A percentile compares a stretch with the other conserved stretches of the same genome.
Conservation (phyloP, 1,140 invertebrate species). For the Papilio aristodemus region DNA sequence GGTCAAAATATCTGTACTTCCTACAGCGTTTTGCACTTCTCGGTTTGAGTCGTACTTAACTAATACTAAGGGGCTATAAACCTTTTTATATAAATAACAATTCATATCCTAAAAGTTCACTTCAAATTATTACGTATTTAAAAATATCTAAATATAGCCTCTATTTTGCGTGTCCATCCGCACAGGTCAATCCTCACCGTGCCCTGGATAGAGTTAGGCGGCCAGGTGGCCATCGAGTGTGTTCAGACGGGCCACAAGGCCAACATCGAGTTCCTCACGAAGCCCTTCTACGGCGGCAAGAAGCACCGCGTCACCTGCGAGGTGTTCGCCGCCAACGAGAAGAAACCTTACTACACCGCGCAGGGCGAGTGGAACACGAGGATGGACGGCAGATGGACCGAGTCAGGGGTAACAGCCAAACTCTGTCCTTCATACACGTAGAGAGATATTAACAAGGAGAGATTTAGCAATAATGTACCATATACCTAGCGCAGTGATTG, state of each 20-base stretch:
- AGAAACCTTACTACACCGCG: slow-evolving; percentile 93
- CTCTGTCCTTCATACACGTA: neutral
- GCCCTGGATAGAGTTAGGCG: slow-evolving; percentile 98
- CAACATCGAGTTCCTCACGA: slow-evolving; percentile 95
- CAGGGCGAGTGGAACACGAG: slow-evolving; percentile 98
- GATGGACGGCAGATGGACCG: slow-evolving; percentile 93
- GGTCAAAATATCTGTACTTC: too few relatives aligned
- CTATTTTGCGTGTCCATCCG: slow-evolving; percentile 7
- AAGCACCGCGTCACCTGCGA: slow-evolving; percentile 94
- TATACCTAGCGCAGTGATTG: too few relatives aligned
- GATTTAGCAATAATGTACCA: too few relatives aligned
- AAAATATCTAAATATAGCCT: too few relatives aligned
- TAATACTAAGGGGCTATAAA: too few relatives aligned
- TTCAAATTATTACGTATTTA: too few relatives aligned
- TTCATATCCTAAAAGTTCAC: too few relatives aligned
- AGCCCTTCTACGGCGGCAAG: slow-evolving; percentile 98
- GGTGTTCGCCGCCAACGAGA: slow-evolving; percentile 88
- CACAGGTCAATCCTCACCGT: slow-evolving; percentile 96
- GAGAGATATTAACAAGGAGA: too few relatives aligned
- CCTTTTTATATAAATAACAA: too few relatives aligned
- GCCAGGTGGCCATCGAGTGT: slow-evolving; percentile 92
- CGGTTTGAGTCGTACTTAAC: too few relatives aligned
- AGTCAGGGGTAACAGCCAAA: slow-evolving; percentile 83
- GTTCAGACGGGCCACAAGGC: slow-evolving; percentile 94
- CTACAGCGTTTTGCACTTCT: too few relatives aligned